These are phyloP conservation scores for Achlya flavicornis DNA, from an alignment of 2,888 invertebrate species.

Conservation along the genomic window DNA sequence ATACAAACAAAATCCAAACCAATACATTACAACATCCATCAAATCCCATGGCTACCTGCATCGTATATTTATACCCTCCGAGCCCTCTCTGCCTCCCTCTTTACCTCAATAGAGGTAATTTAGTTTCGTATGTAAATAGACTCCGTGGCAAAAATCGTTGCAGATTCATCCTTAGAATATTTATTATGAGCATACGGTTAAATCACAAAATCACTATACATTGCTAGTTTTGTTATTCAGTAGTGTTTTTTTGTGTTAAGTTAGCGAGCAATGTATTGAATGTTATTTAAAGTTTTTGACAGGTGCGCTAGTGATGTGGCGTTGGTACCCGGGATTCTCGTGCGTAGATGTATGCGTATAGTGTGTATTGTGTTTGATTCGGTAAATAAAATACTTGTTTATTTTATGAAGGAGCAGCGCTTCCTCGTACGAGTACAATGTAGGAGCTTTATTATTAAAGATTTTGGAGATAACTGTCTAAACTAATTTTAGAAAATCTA, in stretches of 20 bases:
- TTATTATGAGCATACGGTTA: conserved; percentile 21
- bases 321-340: conserved; percentile 36
- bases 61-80: conserved; percentile 16
- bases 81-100: conserved; percentile 28
- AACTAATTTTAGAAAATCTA: too few relatives aligned
- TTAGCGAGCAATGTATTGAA: neutral
- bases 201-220: conserved; percentile 22
- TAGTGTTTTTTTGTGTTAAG: neutral
- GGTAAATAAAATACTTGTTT: conserved; percentile 39
- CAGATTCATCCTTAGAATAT: conserved; percentile 42
- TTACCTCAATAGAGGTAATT: conserved; percentile 53
- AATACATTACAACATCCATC: conserved; percentile 37
- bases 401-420: conserved; percentile 23
- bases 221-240: conserved; percentile 15
- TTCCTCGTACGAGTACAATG: neutral
- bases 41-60: conserved; percentile 20
- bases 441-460: neutral
- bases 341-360: conserved; percentile 36
- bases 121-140: conserved; percentile 61
- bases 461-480: neutral
- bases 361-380: conserved; percentile 38
- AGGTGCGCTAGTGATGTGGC: conserved; percentile 16
- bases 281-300: conserved; percentile 2
- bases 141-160: conserved; percentile 55
- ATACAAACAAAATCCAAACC: conserved; percentile 31